Evolutionary conservation across 2,797 vertebrate species (phyloP), one percentile per base, ranked within the genome.

Genomic region (Aphelocoma californica): DNA sequence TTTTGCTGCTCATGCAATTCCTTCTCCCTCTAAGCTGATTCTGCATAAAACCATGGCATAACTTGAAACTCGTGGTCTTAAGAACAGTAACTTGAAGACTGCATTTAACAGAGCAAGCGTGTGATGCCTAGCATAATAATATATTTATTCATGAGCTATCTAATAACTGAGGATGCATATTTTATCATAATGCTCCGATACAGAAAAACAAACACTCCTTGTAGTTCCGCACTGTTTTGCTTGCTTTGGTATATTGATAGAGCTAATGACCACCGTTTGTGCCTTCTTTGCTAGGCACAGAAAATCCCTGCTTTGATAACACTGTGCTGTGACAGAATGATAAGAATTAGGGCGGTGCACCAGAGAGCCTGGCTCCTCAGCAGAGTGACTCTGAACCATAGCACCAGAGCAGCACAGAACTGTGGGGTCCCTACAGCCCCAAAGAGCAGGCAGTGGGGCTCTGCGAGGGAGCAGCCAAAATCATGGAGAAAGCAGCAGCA

Each of bases 111-210:
- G 47, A 53, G 64, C 34, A 65, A 89, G 61, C 0, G 0, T 48
- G 51, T 7, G 1, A 80, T 80, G 82, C 58, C 47, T 70, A 45
- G 54, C 60, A 77, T 54, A 86, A 90, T 69, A 53, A 92, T 56
- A 58, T 90, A 72, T 86, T 92, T 97, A 96, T 97, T 96, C 88
- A 95, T 95, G 87, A 96, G 70, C 69, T 90, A 60, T 69, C 78
- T 97, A 95, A 97, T 97, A 96, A 95, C 60, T 90, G 90, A 86
- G 88, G 92, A 96, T 91, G 95, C 82, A 90, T 96, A 95, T 96
- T 95, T 96, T 92, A 92, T 69, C 72, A 45, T 88, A 95, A 88
- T 78, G 56, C 77, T 91, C 60, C 6, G 18, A 86, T 66, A 53
- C 54, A 81, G 62, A 60, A 86, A 95, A 96, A 73, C 40, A 92